Evolutionary conservation across 2,888 invertebrate genomes (phyloP).

Genomic region (Tipula helvola): DNA sequence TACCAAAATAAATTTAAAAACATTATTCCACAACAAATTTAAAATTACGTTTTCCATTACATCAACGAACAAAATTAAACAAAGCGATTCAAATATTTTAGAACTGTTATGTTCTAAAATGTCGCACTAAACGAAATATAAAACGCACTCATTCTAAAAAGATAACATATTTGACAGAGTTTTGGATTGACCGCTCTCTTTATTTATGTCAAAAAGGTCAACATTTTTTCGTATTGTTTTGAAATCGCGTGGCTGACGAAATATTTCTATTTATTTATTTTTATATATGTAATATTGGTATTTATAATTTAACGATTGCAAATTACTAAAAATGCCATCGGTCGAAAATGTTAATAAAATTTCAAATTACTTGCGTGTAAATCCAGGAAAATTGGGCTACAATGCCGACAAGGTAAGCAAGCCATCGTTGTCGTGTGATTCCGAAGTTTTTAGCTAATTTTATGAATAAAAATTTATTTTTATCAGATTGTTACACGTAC

Average conservation of each 20-base stretch:
- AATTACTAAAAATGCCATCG: constrained; percentile 15
- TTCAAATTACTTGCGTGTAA: constrained; percentile 41
- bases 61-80: neutral
- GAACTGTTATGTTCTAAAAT: neutral
- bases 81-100: neutral
- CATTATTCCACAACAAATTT: too few species aligned
- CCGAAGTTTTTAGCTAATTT: neutral
- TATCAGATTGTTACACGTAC: constrained; percentile 39
- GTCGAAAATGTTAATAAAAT: constrained; percentile 35
- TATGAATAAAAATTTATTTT: constrained; percentile 7
- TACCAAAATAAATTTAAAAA: too few species aligned
- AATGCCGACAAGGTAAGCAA: constrained; percentile 39
- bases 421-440: neutral
- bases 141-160: neutral
- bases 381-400: constrained; percentile 39
- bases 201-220: neutral
- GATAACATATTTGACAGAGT: neutral
- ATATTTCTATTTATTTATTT: neutral
- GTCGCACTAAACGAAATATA: neutral
- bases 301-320: neutral
- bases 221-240: neutral
- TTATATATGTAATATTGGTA: neutral
- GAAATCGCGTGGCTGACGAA: neutral
- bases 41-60: too few species aligned
- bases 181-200: neutral